A percentile compares a stretch with the other conserved stretches of the same genome.
Conservation (phyloP, 2,888 invertebrate species). For the Dryobotodes eremita region DNA sequence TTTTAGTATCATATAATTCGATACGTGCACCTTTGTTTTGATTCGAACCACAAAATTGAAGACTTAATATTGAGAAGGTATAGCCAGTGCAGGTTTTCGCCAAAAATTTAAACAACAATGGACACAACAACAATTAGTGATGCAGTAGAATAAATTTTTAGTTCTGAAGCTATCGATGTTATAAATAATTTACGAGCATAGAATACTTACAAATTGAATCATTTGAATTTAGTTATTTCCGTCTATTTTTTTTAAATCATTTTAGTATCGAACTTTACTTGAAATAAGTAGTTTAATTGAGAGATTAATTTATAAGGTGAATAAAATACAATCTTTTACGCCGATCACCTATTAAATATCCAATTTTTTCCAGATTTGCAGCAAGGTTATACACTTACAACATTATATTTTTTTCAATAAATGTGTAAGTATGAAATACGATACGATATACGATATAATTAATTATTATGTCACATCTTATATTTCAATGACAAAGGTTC, state of each 20-base stretch:
- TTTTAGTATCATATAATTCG: constrained; percentile 14
- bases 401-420: background rate
- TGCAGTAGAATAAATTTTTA: background rate
- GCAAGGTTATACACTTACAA: background rate
- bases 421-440: background rate
- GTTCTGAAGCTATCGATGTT: background rate
- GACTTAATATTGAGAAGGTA: background rate
- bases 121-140: background rate
- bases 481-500: background rate
- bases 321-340: background rate
- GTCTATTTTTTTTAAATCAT: background rate
- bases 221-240: background rate
- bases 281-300: background rate
- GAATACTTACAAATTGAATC: too few species aligned
- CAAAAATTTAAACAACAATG: background rate
- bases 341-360: background rate
- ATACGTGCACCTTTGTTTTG: background rate
- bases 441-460: too few species aligned
- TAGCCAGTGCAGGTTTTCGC: background rate
- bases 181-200: background rate
- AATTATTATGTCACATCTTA: too few species aligned
- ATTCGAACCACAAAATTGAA: background rate
- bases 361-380: background rate
- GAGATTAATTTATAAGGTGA: background rate
- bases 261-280: background rate